Percentiles rank a stretch among this genome's conserved stretches.
Evolutionary conservation across 2,888 invertebrate genomes (phyloP).

Genomic region (Cantharis rustica): DNA sequence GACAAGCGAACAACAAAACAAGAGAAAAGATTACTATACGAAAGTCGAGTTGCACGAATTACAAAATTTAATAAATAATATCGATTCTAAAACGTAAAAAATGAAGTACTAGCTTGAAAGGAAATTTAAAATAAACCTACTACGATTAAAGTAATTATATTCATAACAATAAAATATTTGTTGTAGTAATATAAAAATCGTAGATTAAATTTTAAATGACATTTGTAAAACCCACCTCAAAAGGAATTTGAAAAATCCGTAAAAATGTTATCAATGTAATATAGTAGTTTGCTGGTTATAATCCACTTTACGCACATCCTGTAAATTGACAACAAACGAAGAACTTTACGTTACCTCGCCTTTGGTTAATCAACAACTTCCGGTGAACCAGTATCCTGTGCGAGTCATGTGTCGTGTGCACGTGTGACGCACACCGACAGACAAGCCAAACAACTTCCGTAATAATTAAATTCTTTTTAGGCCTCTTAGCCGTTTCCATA

Average conservation of each 20-base stretch:
- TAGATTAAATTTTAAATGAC: background rate
- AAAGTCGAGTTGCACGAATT: too few species aligned
- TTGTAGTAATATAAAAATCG: background rate
- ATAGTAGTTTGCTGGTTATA: background rate
- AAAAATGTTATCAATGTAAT: background rate
- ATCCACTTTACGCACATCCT: slow-evolving; percentile 20
- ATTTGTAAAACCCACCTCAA: background rate
- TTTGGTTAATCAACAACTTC: slow-evolving; percentile 47
- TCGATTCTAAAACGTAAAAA: background rate
- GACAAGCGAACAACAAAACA: background rate
- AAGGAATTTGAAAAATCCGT: background rate
- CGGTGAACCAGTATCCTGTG: slow-evolving; percentile 48
- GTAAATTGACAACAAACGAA: slow-evolving; percentile 23
- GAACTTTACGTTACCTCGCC: slow-evolving; percentile 37
- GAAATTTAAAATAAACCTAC: background rate
- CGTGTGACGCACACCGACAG: slow-evolving; percentile 44
- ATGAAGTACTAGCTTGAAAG: too few species aligned
- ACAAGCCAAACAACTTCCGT: slow-evolving; percentile 37
- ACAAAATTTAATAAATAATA: background rate
- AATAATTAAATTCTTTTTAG: slow-evolving; percentile 21
- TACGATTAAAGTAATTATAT: background rate
- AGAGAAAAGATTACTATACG: background rate
- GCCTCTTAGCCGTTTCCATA: slow-evolving; percentile 21
- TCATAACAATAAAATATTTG: background rate
- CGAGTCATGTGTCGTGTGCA: slow-evolving; percentile 45